Evolutionary conservation across 1,140 invertebrate species (phyloP), one percentile per base, ranked within the genome.

Genomic region (Ladona fulva): DNA sequence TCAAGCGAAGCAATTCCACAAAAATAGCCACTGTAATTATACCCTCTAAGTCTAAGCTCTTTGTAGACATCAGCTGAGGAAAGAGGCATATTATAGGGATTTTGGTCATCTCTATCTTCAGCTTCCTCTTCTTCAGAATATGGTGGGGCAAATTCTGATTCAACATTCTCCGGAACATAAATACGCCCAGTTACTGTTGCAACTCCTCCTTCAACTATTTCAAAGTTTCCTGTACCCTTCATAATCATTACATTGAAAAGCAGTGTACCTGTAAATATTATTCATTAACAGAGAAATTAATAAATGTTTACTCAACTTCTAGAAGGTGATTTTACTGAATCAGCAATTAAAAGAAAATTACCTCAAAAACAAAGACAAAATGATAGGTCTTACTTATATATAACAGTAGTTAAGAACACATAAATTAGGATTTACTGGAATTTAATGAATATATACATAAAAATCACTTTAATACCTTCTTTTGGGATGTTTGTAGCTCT

Each of bases 41-140:
- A 98, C 0, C 97, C 97, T 81, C 96, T 88, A 0, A 98, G 87
- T 81, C 91, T 88, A 0, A 99, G 84, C 84, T 98, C 96, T 83
- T 97, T 97, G 84, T 99, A 99, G 76, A 98, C 89, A 83, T 98
- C 96, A 76, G 90, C 91, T 0, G 86, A 86, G 0, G 87, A 87
- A 78, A 93, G 82, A 25, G 82, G 82, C 42, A 86, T 66, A 66
- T 66, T 66, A 66, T 19, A 6, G 8, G 29, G 29, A 37, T 37
- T 5, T 37, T 5, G 29, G 8, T 37, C 29, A 22, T 78, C 19
- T 29, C 5, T 66, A 6, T 66, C 52, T 6, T 66, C 14, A 6
- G 3, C n/a, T 19, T 66, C n/a, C n/a, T 66, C 52, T 12, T 66
- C 52, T 3, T 66, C 52, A 19, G n/a, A 16, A 66, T 66, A 22